A percentile compares a stretch with the other conserved stretches of the same genome.
Evolutionary conservation across 2,113 vertebrate genomes (phyloP).

Genomic region (Perca flavescens): DNA sequence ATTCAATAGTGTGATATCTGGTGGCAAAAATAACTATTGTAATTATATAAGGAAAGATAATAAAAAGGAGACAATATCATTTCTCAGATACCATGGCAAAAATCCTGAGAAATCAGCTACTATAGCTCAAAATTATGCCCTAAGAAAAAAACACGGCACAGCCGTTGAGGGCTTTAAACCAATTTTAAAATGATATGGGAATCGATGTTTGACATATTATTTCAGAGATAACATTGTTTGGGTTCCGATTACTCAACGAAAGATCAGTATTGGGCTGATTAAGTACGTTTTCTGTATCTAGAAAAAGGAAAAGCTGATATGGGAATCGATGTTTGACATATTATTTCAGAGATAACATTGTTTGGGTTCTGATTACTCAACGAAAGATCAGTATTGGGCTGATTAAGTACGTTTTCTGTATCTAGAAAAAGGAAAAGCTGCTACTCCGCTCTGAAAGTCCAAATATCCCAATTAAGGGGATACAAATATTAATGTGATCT

Average conservation of each 20-base stretch:
- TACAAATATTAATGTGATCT: no score
- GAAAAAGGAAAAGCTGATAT: no score
- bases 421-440: no score
- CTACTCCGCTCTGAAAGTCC: no score
- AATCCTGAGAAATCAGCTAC: neutral
- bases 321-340: neutral
- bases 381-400: no score
- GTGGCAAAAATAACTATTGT: neutral
- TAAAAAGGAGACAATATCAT: neutral
- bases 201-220: neutral
- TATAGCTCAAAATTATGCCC: neutral
- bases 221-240: neutral
- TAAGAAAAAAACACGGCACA: no score
- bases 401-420: no score
- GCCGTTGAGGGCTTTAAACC: neutral
- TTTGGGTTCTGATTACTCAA: neutral
- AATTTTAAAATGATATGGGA: neutral
- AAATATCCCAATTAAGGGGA: no score
- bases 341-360: neutral
- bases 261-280: no score
- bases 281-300: no score
- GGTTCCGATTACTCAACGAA: neutral
- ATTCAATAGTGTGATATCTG: neutral
- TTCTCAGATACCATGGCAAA: neutral
- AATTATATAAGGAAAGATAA: neutral